Percentiles rank a stretch among this genome's conserved stretches.
These are phyloP conservation scores for Amphiura filiformis DNA, from an alignment of 35 echinoderm and acorn worm genomes.

Conservation along the genomic window DNA sequence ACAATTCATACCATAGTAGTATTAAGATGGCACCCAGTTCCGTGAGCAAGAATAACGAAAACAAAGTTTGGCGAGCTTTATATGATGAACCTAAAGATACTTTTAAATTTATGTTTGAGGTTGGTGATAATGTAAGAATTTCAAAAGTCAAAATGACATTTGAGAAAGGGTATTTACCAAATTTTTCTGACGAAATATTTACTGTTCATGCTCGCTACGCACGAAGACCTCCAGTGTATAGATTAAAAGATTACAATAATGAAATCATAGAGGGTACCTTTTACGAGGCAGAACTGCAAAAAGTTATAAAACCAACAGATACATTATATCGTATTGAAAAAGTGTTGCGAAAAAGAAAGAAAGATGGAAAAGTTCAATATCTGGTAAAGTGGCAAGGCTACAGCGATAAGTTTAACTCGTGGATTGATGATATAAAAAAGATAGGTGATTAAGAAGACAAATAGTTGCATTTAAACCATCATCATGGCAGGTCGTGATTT, in stretches of 20 bases:
- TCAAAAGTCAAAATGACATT: constrained; percentile 16
- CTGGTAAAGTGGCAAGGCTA: constrained; percentile 71
- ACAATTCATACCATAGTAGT: constrained; percentile 35
- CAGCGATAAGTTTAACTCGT: constrained; percentile 41
- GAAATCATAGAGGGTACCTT: constrained; percentile 24
- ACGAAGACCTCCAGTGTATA: not conserved
- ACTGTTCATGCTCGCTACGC: not conserved
- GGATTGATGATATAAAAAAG: constrained; percentile 47
- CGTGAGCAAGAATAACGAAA: constrained; percentile 38
- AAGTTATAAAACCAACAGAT: not conserved
- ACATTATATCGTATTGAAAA: constrained; percentile 51
- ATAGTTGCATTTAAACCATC: not conserved
- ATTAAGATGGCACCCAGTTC: constrained; percentile 42
- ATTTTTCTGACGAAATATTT: constrained; percentile 40
- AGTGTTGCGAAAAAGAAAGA: constrained; percentile 23
- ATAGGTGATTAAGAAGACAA: not conserved
- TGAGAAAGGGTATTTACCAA: constrained; percentile 44
- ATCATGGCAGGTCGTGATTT: constrained; percentile 22
- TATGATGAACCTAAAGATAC: not conserved
- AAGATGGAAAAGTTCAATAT: constrained; percentile 37
- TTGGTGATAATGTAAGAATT: constrained; percentile 24
- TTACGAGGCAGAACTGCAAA: constrained; percentile 24
- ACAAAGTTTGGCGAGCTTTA: constrained; percentile 47
- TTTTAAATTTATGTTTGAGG: not conserved
- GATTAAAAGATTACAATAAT: not conserved